Evolutionary conservation across 1,140 invertebrate genomes (phyloP).

Genomic region (Drosophila sp.): DNA sequence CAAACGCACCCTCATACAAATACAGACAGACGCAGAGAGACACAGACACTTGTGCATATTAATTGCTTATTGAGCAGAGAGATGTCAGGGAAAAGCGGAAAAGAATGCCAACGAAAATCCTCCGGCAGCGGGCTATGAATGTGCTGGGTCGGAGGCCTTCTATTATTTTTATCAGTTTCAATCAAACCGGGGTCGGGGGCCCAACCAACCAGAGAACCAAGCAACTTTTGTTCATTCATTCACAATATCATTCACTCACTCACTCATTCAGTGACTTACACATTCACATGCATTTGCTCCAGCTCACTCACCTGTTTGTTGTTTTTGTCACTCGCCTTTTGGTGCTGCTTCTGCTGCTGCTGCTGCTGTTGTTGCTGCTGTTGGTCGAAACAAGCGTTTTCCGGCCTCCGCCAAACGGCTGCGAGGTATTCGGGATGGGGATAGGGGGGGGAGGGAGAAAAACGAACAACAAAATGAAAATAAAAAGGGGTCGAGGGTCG

Average conservation of each 20-base stretch:
- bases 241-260: constrained; percentile 12
- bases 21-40: constrained; percentile 26
- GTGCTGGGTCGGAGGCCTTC: not conserved
- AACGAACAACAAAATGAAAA: constrained; percentile 12
- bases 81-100: constrained; percentile 17
- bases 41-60: constrained; percentile 78
- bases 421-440: not conserved
- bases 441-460: not conserved
- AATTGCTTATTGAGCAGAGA: constrained; percentile 75
- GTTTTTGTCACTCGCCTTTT: constrained; percentile 43
- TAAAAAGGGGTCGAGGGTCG: constrained; percentile 41
- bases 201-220: constrained; percentile 2
- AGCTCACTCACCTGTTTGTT: constrained; percentile 66
- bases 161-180: constrained; percentile 59
- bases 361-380: constrained; percentile 34
- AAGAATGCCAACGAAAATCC: constrained; percentile 52
- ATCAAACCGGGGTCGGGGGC: constrained; percentile 41
- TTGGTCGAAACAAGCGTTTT: constrained; percentile 73
- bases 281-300: constrained; percentile 54
- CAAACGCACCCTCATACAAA: not conserved
- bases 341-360: constrained; percentile 5
- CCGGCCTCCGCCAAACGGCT: constrained; percentile 45
- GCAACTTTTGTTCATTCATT: constrained; percentile 28
- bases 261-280: constrained; percentile 44
- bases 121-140: constrained; percentile 19